Evolutionary conservation across 2,888 invertebrate genomes (phyloP).

Genomic region (Theretra japonica): DNA sequence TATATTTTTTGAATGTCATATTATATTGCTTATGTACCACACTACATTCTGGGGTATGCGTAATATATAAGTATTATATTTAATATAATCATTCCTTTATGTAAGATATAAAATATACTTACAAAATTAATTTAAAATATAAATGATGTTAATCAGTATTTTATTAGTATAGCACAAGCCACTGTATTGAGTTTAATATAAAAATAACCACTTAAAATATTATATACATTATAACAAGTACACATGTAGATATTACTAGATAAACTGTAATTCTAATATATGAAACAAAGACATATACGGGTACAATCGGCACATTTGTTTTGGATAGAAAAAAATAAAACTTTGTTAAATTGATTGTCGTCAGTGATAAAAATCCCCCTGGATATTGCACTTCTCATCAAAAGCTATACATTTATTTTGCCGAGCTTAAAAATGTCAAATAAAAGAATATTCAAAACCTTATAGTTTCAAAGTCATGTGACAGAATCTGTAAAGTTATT

Average conservation of each 20-base stretch:
- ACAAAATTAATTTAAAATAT: background rate
- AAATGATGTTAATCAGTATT: conserved; percentile 8
- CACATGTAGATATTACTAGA: background rate
- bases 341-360: no score
- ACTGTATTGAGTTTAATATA: background rate
- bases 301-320: no score
- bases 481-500: no score
- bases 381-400: no score
- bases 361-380: no score
- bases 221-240: background rate
- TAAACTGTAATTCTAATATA: no score
- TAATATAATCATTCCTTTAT: conserved; percentile 17
- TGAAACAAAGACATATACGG: no score
- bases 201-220: background rate
- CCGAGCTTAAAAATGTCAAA: no score
- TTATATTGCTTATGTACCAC: background rate
- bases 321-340: no score
- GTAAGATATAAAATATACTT: conserved; percentile 14
- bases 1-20: background rate
- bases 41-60: background rate
- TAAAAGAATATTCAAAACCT: no score
- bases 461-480: no score
- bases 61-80: conserved; percentile 14
- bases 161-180: background rate
- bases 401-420: no score